Evolutionary conservation across 2,888 invertebrate genomes (phyloP), one percentile per base, ranked within the genome.

Genomic region (Tipula lateralis): DNA sequence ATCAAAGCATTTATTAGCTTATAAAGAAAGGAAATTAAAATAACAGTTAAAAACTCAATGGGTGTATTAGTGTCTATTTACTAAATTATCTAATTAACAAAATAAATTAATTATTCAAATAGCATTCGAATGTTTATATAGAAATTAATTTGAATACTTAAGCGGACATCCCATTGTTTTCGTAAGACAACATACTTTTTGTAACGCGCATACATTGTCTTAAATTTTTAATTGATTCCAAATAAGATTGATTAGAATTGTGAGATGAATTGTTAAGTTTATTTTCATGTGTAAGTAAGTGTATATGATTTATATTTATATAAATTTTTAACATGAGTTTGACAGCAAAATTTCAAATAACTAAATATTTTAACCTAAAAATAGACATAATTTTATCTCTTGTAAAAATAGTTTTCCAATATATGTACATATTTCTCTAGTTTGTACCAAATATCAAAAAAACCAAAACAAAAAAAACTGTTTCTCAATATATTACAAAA

Each of bases 91-190:
- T 66, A 66, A 66, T 66, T 66, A 24, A 44, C 5, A 16, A 66
- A 7, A 9, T 24, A 66, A 66, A 66, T 66, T 66, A 66, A 66
- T 66, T 66, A 66, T 66, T 66, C 66, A 66, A 24, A 66, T 66
- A 24, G 24, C 66, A 66, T 66, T 50, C 50, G 39, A 19, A 19
- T 13, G 9, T 44, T 9, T 24, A 9, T 24, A 9, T 66, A 66
- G 19, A 66, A 66, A 66, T 66, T 24, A 66, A 66, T 66, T 66
- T 24, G 66, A 66, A 66, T 66, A 66, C 66, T 24, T 66, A 66
- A 66, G 66, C 66, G 66, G 66, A 66, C 66, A 24, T 66, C 66
- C 66, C 66, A 66, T 66, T 66, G 66, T 66, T 66, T n/a, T 66
- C 66, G 66, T 9, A 2, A 6, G 66, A 50, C 66, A 66, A 66